A percentile compares a stretch with the other conserved stretches of the same genome.
These are phyloP conservation scores for Lathamus discolor DNA, from an alignment of 2,113 vertebrate species.

Conservation along the genomic window DNA sequence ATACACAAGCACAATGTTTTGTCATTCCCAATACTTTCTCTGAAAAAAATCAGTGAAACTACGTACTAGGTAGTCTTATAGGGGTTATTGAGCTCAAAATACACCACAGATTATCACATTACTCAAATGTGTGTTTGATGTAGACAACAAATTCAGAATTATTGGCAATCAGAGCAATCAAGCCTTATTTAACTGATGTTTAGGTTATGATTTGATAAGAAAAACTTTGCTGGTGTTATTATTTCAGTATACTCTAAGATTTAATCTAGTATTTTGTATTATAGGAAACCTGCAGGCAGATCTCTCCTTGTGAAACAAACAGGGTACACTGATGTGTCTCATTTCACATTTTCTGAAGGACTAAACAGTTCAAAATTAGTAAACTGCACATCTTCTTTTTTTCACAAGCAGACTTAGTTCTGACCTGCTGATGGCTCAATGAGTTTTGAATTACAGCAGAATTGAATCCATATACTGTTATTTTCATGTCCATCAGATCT, in stretches of 20 bases:
- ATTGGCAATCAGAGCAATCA: neutral
- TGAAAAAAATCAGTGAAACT: neutral
- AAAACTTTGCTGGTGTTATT: neutral
- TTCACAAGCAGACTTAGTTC: neutral
- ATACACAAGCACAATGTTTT: neutral
- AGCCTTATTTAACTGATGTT: neutral
- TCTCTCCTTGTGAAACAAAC: neutral
- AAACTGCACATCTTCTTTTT: neutral
- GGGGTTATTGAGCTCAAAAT: neutral
- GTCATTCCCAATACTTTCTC: neutral
- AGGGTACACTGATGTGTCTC: neutral
- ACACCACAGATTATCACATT: neutral
- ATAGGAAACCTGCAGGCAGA: neutral
- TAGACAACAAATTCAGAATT: neutral
- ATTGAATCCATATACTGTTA: neutral
- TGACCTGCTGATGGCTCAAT: neutral
- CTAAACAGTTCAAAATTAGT: neutral
- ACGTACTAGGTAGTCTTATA: neutral
- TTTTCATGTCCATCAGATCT: neutral
- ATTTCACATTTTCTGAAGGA: neutral
- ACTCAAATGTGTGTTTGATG: neutral
- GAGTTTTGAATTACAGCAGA: neutral
- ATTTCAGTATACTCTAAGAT: neutral
- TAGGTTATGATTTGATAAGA: neutral
- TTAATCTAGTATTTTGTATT: neutral